These are phyloP conservation scores for Etheostoma cragini DNA, from an alignment of 2,113 vertebrate species.

Conservation along the genomic window DNA sequence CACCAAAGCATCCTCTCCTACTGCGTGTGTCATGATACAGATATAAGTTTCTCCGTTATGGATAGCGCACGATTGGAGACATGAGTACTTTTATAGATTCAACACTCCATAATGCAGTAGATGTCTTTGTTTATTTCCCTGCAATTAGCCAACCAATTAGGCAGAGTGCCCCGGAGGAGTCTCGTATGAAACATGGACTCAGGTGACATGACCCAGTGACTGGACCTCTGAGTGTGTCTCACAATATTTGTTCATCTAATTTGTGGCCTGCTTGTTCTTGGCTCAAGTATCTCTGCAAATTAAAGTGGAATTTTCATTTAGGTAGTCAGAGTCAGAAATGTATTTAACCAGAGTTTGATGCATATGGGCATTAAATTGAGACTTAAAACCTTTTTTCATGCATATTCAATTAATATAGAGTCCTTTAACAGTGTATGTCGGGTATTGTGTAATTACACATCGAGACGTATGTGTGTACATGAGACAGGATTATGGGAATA, in stretches of 20 bases:
- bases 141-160: constrained; percentile 77
- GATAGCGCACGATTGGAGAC: constrained; percentile 50
- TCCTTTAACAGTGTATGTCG: not conserved
- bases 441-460: not conserved
- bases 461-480: not conserved
- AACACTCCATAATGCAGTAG: constrained; percentile 23
- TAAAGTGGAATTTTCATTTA: constrained; percentile 45
- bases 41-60: constrained; percentile 46
- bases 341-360: constrained; percentile 4
- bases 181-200: constrained; percentile 27
- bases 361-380: not conserved
- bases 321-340: not conserved
- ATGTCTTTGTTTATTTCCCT: constrained; percentile 60
- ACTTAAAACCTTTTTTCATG: constrained; percentile 3
- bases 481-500: constrained; percentile 40
- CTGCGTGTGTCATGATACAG: constrained; percentile 18
- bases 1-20: constrained; percentile 30
- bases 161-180: constrained; percentile 60
- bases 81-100: constrained; percentile 73
- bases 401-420: constrained; percentile 5
- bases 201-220: constrained; percentile 46
- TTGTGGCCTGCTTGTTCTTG: constrained; percentile 26
- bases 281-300: constrained; percentile 43
- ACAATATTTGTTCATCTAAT: constrained; percentile 58
- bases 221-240: constrained; percentile 24